Percentiles rank a stretch among this genome's conserved stretches.
Conservation (phyloP, 2,888 invertebrate genomes). For the Drosophila pseudotakahashii region DNA sequence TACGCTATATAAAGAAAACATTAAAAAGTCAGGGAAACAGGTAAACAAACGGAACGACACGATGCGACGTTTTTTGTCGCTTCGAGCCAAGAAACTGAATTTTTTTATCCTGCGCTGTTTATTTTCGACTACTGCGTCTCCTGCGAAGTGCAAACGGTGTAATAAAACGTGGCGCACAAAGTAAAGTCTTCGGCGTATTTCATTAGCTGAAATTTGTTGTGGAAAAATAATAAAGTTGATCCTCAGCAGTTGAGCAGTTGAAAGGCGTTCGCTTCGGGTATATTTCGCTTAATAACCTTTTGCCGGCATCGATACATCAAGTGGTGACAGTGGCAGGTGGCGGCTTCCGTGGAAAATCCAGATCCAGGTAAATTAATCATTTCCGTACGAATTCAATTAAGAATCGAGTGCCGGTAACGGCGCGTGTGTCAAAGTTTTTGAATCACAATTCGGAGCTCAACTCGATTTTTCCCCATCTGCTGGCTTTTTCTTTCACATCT, state of each 20-base stretch:
- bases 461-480: not conserved
- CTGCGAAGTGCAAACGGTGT: conserved; percentile 48
- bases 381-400: conserved; percentile 37
- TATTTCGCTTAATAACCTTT: conserved; percentile 31
- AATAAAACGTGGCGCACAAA: conserved; percentile 58
- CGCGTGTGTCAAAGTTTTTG: conserved; percentile 21
- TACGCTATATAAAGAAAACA: conserved; percentile 43
- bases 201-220: conserved; percentile 44
- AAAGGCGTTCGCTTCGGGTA: conserved; percentile 28
- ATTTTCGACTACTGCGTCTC: conserved; percentile 32
- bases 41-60: conserved; percentile 39
- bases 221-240: conserved; percentile 47
- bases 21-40: conserved; percentile 50
- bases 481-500: conserved; percentile 5
- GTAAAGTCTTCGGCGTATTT: conserved; percentile 44
- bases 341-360: conserved; percentile 14
- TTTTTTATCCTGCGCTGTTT: conserved; percentile 34
- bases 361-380: conserved; percentile 37
- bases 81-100: conserved; percentile 15
- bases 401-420: not conserved
- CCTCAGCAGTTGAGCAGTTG: conserved; percentile 30
- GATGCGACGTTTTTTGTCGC: conserved; percentile 23
- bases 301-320: conserved; percentile 38
- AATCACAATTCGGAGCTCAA: conserved; percentile 11
- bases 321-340: conserved; percentile 35